Base-by-base conservation (phyloP, 2,888 invertebrate species). In the Hybos culiciformis region DNA sequence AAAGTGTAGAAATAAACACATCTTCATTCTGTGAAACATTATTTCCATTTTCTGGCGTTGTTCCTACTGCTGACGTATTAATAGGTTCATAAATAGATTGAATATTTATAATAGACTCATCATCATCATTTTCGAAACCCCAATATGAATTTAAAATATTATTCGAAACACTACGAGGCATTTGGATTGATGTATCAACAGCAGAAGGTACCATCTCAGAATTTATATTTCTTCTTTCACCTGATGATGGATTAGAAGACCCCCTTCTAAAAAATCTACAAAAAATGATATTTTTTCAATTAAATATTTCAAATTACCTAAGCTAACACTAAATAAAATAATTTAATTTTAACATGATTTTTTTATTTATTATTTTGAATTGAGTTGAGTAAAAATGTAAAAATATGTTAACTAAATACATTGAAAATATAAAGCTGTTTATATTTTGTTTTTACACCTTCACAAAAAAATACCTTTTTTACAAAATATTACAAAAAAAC, bases 61-160 rank as follows among this genome's bases (percentile, higher is more conserved):
- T 24, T 40, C 17, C 18, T 21, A 29, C 36, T 45, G 39, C 24
- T 21, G 44, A 41, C 6, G 41, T 14, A 18, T 4, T 14, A 45
- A 59, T 55, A 8, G 64, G 62, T 55, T 65, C 63, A 45, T 65
- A 64, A 45, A 64, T 63, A 5, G 48, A 37, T 37, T 59, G 60
- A 47, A 56, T 48, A n/a, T 37, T 18, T 37, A 48, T 40, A 26
- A 49, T 49, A 23, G 44, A 41, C 39, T 52, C 46, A 32, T 43
- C 40, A 32, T 51, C 50, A 17, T 57, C 51, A 41, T 58, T 57
- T 44, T 56, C 57, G 45, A 57, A 61, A 44, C 60, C 62, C 48
- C 60, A 61, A 46, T 67, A 64, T 34, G 66, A 66, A 57, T 67
- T 67, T 38, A 67, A 54, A 48, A 67, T 60, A 53, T 67, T 67